These are phyloP conservation scores for Arothron firmamentum DNA, from an alignment of 2,113 vertebrate species.

Conservation along the genomic window DNA sequence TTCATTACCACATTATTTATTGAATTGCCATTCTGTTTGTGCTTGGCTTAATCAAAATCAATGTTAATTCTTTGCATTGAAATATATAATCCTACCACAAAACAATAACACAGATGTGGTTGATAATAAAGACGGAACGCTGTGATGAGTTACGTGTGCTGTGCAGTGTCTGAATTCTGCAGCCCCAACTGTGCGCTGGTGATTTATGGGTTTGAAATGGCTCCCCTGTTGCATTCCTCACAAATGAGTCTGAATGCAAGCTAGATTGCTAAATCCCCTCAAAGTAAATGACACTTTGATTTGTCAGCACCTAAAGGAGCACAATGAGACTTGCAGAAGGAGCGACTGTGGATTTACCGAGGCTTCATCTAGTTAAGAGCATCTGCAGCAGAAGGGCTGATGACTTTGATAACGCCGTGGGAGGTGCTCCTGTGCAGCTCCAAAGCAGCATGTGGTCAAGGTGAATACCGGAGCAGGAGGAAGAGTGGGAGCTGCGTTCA, in stretches of 20 bases:
- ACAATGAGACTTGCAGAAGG: conserved; percentile 17
- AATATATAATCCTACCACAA: neutral
- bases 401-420: conserved; percentile 66
- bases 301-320: conserved; percentile 38
- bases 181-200: conserved; percentile 5
- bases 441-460: conserved; percentile 63
- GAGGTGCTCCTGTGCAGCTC: conserved; percentile 47
- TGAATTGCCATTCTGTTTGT: no score
- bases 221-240: conserved; percentile 12
- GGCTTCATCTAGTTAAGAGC: conserved; percentile 30
- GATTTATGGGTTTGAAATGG: conserved; percentile 36
- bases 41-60: no score
- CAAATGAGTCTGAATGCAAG: conserved; percentile 26
- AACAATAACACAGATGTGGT: neutral
- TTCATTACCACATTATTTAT: no score
- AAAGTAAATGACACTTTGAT: conserved; percentile 45
- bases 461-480: conserved; percentile 48
- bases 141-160: conserved; percentile 10
- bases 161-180: conserved; percentile 15
- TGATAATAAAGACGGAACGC: conserved; percentile 7
- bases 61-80: neutral
- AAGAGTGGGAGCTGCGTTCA: conserved; percentile 31
- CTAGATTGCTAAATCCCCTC: conserved; percentile 11
- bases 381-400: conserved; percentile 33
- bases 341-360: conserved; percentile 31